Base-by-base conservation (phyloP, 2,797 vertebrate species). In the Chrosomus eos region DNA sequence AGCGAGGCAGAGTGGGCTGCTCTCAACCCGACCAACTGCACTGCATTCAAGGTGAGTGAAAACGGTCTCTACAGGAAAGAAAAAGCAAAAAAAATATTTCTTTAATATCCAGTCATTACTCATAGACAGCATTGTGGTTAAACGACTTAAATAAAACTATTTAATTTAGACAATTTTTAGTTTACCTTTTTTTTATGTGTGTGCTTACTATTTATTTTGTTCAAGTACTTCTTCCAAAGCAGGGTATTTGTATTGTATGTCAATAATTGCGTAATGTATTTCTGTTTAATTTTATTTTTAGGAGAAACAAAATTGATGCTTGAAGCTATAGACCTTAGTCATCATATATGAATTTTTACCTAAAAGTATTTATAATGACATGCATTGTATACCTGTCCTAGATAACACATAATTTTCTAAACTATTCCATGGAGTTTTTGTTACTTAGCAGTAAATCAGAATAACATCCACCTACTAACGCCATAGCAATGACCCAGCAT, bases 1-100 rank as follows among this genome's bases (percentile, higher is more conserved):
- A 82, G 91, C 76, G 79, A 58, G 89, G 90, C 90, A 91, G 88
- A 53, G 88, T 87, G 89, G 83, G 89, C 89, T 84, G 48, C 38
- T 64, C 53, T 62, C 53, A 81, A 38, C 38, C 45, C 85, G 31
- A 85, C 58, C 33, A 21, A 81, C 60, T 85, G 67, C 67, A 64
- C 21, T 40, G 23, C 28, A 51, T 64, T 73, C 79, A 77, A 82
- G 85, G 80, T 87, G 82, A 89, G 62, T 60, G 66, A 55, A 67
- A 70, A 80, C 19, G 51, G 18, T 82, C 31, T 71, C 55, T 7
- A 36, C 43, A 51, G 38, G 26, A 75, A 38, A 28, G n/a, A 43
- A 23, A 68, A 67, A 55, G 28, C 16, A 14, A n/a, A 66, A 43
- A 10, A 66, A 4, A 45, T 3, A 55, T 75, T 31, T 75, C 19